Evolutionary conservation across 2,888 invertebrate genomes (phyloP).

Genomic region (Periphyllus acericola): DNA sequence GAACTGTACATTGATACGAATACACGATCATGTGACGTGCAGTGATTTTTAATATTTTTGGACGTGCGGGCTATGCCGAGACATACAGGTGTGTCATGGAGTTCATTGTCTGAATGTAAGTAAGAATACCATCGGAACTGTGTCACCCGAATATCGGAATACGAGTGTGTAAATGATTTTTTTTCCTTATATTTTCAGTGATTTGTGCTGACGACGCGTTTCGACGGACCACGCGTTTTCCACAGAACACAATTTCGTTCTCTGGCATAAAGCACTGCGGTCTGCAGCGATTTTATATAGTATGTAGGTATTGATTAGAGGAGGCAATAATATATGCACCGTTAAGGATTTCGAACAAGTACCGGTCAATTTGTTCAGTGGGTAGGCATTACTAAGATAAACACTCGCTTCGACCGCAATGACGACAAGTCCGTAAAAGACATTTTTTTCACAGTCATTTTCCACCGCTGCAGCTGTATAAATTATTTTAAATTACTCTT

Average conservation of each 20-base stretch:
- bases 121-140: conserved; percentile 36
- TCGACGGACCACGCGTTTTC: conserved; percentile 12
- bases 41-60: conserved; percentile 43
- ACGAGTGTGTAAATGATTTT: neutral
- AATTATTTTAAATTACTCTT: too few species aligned
- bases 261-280: neutral
- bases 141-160: conserved; percentile 32
- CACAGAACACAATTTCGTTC: neutral
- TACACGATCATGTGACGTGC: conserved; percentile 22
- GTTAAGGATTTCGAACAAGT: neutral
- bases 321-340: neutral
- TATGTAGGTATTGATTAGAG: neutral
- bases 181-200: neutral
- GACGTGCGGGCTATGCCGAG: neutral
- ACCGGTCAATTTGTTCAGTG: too few species aligned
- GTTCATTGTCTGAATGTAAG: conserved; percentile 30
- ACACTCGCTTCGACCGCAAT: too few species aligned
- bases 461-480: too few species aligned
- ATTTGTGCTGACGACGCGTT: neutral
- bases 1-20: conserved; percentile 20
- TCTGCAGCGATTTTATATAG: neutral
- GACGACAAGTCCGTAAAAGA: too few species aligned
- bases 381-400: too few species aligned
- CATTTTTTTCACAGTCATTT: too few species aligned
- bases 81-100: neutral